Percentiles rank a stretch among this genome's conserved stretches.
Conservation (phyloP, 2,888 invertebrate species). For the Cheilosia variabilis region DNA sequence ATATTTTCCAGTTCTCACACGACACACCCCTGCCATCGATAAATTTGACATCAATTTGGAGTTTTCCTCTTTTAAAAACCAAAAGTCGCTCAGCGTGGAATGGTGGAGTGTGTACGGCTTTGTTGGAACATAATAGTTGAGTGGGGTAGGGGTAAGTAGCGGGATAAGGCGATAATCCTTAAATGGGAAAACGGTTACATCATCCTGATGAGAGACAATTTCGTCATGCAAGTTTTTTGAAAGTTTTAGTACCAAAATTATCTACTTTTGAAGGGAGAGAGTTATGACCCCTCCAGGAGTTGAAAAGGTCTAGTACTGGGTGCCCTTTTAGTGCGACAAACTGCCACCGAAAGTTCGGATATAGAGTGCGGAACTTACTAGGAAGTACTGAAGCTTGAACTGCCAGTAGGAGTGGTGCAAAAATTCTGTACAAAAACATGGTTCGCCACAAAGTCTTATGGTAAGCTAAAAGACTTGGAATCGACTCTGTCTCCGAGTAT, state of each 20-base stretch:
- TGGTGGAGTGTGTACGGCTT: background rate
- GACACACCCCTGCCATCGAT: background rate
- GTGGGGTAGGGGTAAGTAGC: background rate
- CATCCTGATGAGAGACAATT: background rate
- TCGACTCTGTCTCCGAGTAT: too few species aligned
- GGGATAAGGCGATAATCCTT: slow-evolving; percentile 53
- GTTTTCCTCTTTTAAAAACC: slow-evolving; percentile 7
- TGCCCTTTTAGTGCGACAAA: too few species aligned
- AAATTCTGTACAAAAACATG: too few species aligned
- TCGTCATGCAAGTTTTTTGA: background rate
- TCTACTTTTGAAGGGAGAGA: background rate
- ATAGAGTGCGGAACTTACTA: too few species aligned
- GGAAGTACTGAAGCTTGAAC: too few species aligned
- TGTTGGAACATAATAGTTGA: background rate
- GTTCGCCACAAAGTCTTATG: too few species aligned
- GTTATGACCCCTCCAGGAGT: too few species aligned
- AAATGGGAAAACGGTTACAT: slow-evolving; percentile 34
- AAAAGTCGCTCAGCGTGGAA: slow-evolving; percentile 8
- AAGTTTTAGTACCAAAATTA: background rate
- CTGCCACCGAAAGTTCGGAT: background rate
- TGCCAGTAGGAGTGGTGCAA: too few species aligned
- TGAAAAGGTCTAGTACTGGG: too few species aligned
- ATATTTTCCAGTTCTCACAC: background rate
- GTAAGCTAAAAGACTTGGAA: too few species aligned
- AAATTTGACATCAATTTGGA: slow-evolving; percentile 28